Conservation (phyloP, 1,140 invertebrate genomes). For the Triops cancriformis region DNA sequence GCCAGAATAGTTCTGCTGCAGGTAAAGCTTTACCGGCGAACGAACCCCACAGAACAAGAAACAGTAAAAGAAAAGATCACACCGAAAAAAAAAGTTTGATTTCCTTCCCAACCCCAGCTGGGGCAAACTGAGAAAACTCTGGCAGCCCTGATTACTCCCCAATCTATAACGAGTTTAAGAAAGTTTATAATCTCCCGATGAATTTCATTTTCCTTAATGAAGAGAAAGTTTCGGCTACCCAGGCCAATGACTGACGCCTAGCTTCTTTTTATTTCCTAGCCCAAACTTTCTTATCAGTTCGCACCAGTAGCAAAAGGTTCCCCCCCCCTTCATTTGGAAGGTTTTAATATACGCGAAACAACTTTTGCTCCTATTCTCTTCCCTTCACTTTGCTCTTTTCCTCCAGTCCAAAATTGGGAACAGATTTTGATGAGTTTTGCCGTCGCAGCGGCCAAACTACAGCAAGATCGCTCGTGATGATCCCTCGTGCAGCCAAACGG, state of each 20-base stretch:
- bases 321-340: neutral
- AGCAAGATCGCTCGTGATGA: neutral
- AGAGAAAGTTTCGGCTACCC: neutral
- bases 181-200: neutral
- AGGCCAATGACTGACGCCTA: too few species aligned
- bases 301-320: neutral
- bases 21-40: neutral
- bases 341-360: neutral
- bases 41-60: too few species aligned
- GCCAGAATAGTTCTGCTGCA: neutral
- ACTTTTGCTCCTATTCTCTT: neutral
- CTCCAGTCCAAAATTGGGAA: neutral
- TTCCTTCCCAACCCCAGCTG: neutral
- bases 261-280: neutral
- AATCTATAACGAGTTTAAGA: neutral
- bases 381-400: too few species aligned
- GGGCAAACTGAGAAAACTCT: neutral
- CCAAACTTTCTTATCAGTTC: neutral
- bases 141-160: neutral
- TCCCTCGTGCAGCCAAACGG: neutral
- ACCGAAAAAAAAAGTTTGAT: neutral
- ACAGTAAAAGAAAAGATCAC: neutral
- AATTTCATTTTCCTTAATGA: neutral
- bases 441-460: neutral
- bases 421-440: neutral